Evolutionary conservation across 2,888 invertebrate genomes (phyloP).

Genomic region (Julus scandinavius): DNA sequence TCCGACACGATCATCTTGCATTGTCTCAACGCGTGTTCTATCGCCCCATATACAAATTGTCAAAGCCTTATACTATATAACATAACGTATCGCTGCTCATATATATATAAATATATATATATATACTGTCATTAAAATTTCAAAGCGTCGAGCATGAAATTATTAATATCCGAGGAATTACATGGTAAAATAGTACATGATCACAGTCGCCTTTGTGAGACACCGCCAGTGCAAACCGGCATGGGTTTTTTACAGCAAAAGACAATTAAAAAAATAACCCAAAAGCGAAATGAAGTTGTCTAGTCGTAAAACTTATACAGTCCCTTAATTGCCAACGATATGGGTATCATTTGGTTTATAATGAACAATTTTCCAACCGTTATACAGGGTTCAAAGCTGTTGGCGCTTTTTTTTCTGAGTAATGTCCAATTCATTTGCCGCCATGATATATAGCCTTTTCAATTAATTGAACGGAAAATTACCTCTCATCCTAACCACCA

Average conservation of each 20-base stretch:
- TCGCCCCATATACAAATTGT: slow-evolving; percentile 35
- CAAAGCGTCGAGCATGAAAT: slow-evolving; percentile 40
- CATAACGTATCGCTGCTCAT: neutral
- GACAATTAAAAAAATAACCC: slow-evolving; percentile 35
- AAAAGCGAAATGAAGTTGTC: slow-evolving; percentile 17
- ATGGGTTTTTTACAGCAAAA: neutral
- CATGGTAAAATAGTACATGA: neutral
- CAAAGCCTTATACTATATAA: slow-evolving; percentile 13
- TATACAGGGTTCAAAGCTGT: slow-evolving; percentile 23
- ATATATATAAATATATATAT: too few relatives aligned
- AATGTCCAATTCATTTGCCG: slow-evolving; percentile 21
- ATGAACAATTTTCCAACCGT: slow-evolving; percentile 40
- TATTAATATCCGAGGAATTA: slow-evolving; percentile 34
- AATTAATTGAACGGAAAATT: slow-evolving; percentile 42
- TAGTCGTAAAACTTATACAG: slow-evolving; percentile 37
- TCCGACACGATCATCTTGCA: neutral
- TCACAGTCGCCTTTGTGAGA: slow-evolving; percentile 22
- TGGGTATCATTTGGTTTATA: slow-evolving; percentile 35
- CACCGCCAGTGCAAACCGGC: neutral
- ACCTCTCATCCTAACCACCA: slow-evolving; percentile 43
- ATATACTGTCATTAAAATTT: neutral
- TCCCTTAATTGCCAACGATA: slow-evolving; percentile 43
- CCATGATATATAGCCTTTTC: slow-evolving; percentile 28
- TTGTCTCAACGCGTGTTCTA: neutral
- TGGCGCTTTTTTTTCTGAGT: neutral